These are phyloP conservation scores for Dendrocincla fuliginosa DNA, from an alignment of 2,797 vertebrate species.

Conservation along the genomic window DNA sequence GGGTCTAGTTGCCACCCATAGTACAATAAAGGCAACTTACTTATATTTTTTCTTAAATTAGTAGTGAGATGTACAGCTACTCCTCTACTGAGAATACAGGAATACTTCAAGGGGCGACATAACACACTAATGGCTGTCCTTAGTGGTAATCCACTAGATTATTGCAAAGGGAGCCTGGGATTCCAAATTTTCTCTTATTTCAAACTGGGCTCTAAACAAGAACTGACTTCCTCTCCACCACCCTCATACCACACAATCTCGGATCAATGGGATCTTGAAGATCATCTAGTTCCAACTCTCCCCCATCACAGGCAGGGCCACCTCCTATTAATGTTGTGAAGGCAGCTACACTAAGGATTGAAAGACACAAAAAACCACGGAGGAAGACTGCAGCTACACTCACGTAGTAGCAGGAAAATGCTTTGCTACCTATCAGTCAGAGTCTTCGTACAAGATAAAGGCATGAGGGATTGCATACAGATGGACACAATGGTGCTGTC, in stretches of 20 bases:
- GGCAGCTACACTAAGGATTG: not conserved
- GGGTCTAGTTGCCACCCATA: not conserved
- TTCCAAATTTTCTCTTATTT: not conserved
- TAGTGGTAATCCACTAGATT: not conserved
- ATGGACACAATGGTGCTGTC: not conserved
- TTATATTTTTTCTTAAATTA: not conserved
- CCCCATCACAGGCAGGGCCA: not conserved
- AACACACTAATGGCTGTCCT: not conserved
- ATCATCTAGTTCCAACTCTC: accelerated
- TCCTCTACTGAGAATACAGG: not conserved
- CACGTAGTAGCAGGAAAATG: not conserved
- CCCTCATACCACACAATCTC: not conserved
- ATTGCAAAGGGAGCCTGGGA: not conserved
- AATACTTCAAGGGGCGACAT: not conserved
- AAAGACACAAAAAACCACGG: not conserved
- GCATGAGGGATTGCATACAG: not conserved
- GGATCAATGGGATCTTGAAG: not conserved
- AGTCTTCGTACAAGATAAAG: not conserved
- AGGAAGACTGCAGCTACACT: not conserved
- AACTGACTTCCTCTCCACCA: not conserved
- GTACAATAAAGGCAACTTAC: not conserved
- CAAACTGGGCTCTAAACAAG: not conserved
- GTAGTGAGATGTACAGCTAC: not conserved
- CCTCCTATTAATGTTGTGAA: not conserved
- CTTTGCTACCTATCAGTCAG: not conserved